Evolutionary conservation across 2,888 invertebrate genomes (phyloP).

Genomic region (Urechis unicinctus): DNA sequence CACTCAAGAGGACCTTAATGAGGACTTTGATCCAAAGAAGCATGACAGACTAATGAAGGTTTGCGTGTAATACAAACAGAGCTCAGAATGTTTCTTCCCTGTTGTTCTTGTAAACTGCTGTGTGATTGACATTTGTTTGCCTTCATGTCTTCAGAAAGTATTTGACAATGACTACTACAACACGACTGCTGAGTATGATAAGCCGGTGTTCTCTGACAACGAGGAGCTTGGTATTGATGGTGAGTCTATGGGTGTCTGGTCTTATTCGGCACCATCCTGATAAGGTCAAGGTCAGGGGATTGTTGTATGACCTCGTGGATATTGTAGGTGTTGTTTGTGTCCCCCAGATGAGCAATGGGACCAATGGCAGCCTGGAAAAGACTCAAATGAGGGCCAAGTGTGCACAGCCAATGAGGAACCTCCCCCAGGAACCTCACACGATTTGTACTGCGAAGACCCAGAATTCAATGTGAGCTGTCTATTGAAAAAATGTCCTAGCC

Average conservation of each 20-base stretch:
- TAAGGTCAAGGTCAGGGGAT: no score
- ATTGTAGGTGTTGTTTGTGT: no score
- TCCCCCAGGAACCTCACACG: no score
- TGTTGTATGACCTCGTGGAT: no score
- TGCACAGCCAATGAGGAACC: slow-evolving; percentile 59
- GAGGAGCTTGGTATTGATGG: slow-evolving; percentile 11
- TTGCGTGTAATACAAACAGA: background rate
- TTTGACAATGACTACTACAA: slow-evolving; percentile 85
- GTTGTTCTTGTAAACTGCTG: background rate
- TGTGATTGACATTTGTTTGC: slow-evolving; percentile 4
- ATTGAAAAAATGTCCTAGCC: no score
- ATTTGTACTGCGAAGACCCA: slow-evolving; percentile 61
- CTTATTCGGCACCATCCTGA: no score
- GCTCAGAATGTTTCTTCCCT: background rate
- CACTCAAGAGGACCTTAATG: slow-evolving; percentile 72
- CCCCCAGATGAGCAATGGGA: no score
- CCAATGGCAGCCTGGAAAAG: no score
- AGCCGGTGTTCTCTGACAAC: slow-evolving; percentile 68
- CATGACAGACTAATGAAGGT: slow-evolving; percentile 76
- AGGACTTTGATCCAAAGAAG: slow-evolving; percentile 71
- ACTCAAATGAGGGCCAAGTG: slow-evolving; percentile 11
- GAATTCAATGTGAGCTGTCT: slow-evolving; percentile 66
- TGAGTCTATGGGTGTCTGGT: no score
- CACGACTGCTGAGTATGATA: slow-evolving; percentile 60
- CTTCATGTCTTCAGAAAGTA: slow-evolving; percentile 55